Conservation (phyloP, 2,888 invertebrate species). For the Eupithecia exiguata region DNA sequence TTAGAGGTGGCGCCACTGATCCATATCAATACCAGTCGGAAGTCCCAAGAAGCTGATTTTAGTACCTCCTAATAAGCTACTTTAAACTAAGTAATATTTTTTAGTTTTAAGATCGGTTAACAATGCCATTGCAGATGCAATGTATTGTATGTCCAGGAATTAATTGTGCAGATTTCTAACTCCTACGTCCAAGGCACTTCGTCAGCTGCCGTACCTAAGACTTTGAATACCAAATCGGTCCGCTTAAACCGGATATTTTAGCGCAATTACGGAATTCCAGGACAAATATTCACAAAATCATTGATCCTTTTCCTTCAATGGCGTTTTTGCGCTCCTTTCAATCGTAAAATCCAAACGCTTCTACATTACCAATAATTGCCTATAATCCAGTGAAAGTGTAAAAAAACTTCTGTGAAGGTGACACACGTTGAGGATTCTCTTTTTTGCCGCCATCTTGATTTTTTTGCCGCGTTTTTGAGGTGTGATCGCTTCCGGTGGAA, state of each 20-base stretch:
- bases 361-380: conserved; percentile 18
- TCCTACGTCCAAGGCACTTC: not conserved
- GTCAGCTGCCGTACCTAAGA: not conserved
- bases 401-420: conserved; percentile 32
- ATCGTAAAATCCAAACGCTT: conserved; percentile 13
- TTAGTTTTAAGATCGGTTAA: too few relatives aligned
- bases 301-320: conserved; percentile 9
- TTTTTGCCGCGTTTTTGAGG: conserved; percentile 17
- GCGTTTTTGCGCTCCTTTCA: conserved; percentile 17
- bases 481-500: conserved; percentile 30
- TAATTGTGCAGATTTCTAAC: not conserved
- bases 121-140: too few relatives aligned
- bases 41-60: too few relatives aligned
- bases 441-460: conserved; percentile 25
- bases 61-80: too few relatives aligned
- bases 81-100: too few relatives aligned
- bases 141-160: too few relatives aligned
- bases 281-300: not conserved
- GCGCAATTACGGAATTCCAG: conserved; percentile 16
- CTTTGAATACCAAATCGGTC: not conserved
- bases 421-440: conserved; percentile 29
- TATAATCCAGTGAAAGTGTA: conserved; percentile 37
- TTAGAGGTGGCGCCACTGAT: too few relatives aligned
- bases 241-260: not conserved
- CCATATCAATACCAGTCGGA: too few relatives aligned